Base-by-base conservation (phyloP, 2,888 invertebrate genomes). In the Volucella inanis region DNA sequence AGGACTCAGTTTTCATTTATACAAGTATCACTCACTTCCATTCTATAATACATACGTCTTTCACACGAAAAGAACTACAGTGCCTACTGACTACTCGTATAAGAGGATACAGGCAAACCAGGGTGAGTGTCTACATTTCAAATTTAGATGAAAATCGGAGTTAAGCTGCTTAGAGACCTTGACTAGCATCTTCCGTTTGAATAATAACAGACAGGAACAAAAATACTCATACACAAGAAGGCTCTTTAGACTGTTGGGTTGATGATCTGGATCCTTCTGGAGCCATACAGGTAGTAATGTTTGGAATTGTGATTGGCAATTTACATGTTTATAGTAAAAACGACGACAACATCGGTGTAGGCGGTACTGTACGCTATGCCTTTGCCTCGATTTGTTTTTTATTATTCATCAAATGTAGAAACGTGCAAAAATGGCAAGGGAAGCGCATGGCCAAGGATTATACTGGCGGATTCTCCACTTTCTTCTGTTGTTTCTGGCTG, bases 91-190 rank as follows among this genome's bases (percentile, higher is more conserved):
- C 11, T 62, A 22, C 18, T 22, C 18, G 18, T 22, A 47, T 18
- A n/a, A 38, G 47, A 31, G 8, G 12, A 61, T 52, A 50, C 15
- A 18, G 12, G 31, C 6, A 31, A 31, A 31, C 31, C 31, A 43
- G 45, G 39, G 18, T 61, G 61, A 15, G 9, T 75, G 78, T 68
- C 65, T 74, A 75, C 74, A 84, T 84, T 84, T 84, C 64, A 84
- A 84, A 79, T 84, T 84, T 75, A 84, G 68, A 84, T 84, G 83
- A 84, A 78, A 84, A 79, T 84, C 59, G 78, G 72, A 74, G 71
- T 74, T 64, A 79, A 65, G 68, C 68, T 74, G 31, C 64, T 64
- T 47, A 49, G 55, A 65, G 64, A 65, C 79, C 79, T 70, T 75
- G 74, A 75, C 79, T 70, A 59, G 38, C 68, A 80, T 62, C 55